These are phyloP conservation scores for Acanthisitta chloris DNA, from an alignment of 2,113 vertebrate genomes.

Conservation along the genomic window DNA sequence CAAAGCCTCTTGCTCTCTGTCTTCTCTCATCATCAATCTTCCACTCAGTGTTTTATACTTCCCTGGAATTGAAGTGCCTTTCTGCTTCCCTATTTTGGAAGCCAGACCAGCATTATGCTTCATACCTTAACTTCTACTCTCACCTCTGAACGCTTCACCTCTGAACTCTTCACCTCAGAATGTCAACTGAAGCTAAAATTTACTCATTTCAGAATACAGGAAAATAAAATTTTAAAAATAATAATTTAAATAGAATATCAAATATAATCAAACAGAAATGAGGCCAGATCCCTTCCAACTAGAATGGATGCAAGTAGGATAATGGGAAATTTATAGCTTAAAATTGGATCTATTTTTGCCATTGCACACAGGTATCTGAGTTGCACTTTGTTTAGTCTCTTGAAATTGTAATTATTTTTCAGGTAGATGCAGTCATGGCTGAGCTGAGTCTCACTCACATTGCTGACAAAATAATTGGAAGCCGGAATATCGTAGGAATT, in stretches of 20 bases:
- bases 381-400: not conserved
- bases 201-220: not conserved
- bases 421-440: conserved; percentile 87
- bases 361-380: not conserved
- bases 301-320: not conserved
- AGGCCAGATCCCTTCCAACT: not conserved
- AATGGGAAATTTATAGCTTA: not conserved
- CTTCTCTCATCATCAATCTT: not conserved
- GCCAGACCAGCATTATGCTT: not conserved
- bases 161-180: not conserved
- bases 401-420: not conserved
- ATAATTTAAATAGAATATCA: not conserved
- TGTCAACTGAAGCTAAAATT: not conserved
- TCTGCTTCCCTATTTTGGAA: not conserved
- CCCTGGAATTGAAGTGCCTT: not conserved
- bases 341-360: not conserved
- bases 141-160: not conserved
- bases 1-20: not conserved
- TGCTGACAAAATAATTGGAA: conserved; percentile 87
- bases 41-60: not conserved
- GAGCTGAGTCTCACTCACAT: conserved; percentile 89
- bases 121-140: not conserved
- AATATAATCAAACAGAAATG: not conserved
- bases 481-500: conserved; percentile 80
- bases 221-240: not conserved